These are phyloP conservation scores for Trypoxylus dichotomus DNA, from an alignment of 1,140 invertebrate genomes.

Conservation along the genomic window DNA sequence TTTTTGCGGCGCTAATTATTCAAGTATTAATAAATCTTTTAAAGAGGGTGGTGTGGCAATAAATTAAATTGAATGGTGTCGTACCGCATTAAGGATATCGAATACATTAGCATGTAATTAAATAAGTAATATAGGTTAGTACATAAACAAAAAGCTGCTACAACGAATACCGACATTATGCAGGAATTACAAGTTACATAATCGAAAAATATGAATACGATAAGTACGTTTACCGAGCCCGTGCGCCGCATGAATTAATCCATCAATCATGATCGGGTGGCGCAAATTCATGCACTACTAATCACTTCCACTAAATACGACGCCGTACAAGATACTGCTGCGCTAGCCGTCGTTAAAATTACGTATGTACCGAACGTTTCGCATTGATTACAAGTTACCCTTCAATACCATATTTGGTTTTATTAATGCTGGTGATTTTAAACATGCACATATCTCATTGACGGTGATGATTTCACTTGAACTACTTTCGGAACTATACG, in stretches of 20 bases:
- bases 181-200: not conserved
- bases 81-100: not conserved
- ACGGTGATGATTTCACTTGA: not conserved
- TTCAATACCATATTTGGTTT: constrained; percentile 11
- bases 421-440: constrained; percentile 1
- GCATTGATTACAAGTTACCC: constrained; percentile 7
- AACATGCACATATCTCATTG: not conserved
- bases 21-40: not conserved
- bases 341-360: not conserved
- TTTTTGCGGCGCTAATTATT: not conserved
- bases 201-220: not conserved
- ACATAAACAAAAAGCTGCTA: not conserved
- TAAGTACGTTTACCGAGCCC: not conserved
- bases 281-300: not conserved
- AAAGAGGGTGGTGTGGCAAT: not conserved
- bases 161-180: not conserved
- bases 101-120: not conserved
- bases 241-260: not conserved
- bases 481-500: not conserved
- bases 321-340: not conserved
- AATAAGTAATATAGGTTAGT: not conserved
- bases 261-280: not conserved
- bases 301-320: not conserved
- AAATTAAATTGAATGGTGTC: not conserved
- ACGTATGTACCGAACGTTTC: not conserved